Base-by-base conservation (phyloP, 2,888 invertebrate species). In the Magallana nippona region DNA sequence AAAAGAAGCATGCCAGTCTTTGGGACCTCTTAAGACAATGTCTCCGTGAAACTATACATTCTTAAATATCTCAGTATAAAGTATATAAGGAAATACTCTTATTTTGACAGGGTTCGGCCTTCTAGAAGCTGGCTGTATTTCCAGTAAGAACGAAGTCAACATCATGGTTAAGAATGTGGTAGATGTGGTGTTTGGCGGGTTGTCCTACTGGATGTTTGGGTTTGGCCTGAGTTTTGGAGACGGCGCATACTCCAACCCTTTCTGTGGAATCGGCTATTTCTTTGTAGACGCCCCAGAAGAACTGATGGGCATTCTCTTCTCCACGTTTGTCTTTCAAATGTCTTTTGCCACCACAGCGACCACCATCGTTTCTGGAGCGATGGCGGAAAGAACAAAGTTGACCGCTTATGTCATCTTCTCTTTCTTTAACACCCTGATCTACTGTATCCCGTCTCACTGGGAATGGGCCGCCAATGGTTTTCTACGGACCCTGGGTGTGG, bases 91-190 rank as follows among this genome's bases (percentile, higher is more conserved):
- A 8, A 8, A 44, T 44, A 44, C 57, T 71, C 79, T 71, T 71
- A 22, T 19, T 10, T 27, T 83, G 83, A 44, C 91, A 97, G 98
- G 98, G 32, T 98, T 98, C 92, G 98, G 98, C 0, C 97, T 98
- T 96, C 94, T 98, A 89, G 98, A 98, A 93, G 97, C 98, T 0
- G 98, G 98, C 1, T 97, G 97, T 90, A 98, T 98, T 3, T 90
- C 90, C 5, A 84, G 90, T 55, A 93, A 98, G 94, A 98, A 98
- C 93, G 98, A 98, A 95, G 98, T 98, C 0, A 98, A 98, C 93
- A 98, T 99, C 85, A 98, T 98, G 98, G 98, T 98, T 97, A 98
- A 98, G 94, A 98, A 98, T 92, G 96, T 98, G 0, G 97, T 98
- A 0, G 98, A 98, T 91, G 98, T 98, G 81, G 97, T 98, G 0